These are phyloP conservation scores for Spisula subtruncata DNA, from an alignment of 2,888 invertebrate genomes.

Conservation along the genomic window DNA sequence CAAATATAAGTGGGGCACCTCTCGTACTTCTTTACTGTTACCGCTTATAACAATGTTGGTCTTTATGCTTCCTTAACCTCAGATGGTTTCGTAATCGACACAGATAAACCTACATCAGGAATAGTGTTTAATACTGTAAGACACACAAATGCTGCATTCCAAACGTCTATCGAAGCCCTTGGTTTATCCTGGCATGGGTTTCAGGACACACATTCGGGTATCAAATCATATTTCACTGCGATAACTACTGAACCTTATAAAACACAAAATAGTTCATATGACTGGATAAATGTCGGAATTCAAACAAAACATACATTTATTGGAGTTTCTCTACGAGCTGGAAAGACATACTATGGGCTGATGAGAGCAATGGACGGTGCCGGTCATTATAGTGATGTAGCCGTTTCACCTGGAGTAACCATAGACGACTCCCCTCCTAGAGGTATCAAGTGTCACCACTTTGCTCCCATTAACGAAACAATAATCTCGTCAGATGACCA, in stretches of 20 bases:
- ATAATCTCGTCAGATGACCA: too few species aligned
- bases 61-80: conserved; percentile 53
- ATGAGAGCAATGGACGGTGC: conserved; percentile 69
- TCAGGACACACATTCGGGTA: conserved; percentile 61
- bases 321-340: conserved; percentile 47
- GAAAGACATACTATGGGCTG: conserved; percentile 58
- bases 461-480: neutral
- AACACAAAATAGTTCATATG: neutral
- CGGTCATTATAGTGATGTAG: conserved; percentile 57
- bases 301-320: conserved; percentile 44
- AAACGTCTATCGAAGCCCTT: neutral
- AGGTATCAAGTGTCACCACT: conserved; percentile 51
- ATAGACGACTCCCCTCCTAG: conserved; percentile 68
- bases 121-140: conserved; percentile 60
- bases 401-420: conserved; percentile 44
- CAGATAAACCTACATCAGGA: conserved; percentile 50
- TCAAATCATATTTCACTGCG: conserved; percentile 48
- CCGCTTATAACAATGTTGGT: conserved; percentile 64
- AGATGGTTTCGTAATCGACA: conserved; percentile 66
- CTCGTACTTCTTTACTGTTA: conserved; percentile 63
- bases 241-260: neutral
- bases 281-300: conserved; percentile 31
- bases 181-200: conserved; percentile 61
- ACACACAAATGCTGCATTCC: conserved; percentile 16
- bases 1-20: conserved; percentile 30